Evolutionary conservation across 2,113 vertebrate species (phyloP).

Genomic region (Nettapus auritus): DNA sequence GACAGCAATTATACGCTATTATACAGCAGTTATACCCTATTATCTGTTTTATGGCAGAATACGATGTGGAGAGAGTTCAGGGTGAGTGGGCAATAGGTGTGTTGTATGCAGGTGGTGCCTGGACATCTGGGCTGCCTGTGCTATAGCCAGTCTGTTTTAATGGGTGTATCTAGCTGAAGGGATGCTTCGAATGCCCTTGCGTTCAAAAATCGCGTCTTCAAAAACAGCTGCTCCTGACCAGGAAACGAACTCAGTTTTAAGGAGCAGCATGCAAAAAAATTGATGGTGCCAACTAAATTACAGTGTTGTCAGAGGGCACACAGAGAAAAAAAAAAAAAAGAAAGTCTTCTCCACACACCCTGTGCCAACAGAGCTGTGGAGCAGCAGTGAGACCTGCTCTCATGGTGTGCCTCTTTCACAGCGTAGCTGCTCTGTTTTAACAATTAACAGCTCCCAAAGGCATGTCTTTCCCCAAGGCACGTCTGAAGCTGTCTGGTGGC

Average conservation of each 20-base stretch:
- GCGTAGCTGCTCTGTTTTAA: not conserved
- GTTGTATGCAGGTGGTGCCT: not conserved
- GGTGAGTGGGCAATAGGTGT: not conserved
- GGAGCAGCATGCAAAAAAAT: not conserved
- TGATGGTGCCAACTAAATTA: fast-evolving
- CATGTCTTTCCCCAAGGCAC: not conserved
- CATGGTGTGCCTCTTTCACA: fast-evolving
- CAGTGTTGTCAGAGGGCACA: not conserved
- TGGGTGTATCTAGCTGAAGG: not conserved
- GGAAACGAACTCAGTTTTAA: not conserved
- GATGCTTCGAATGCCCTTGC: not conserved
- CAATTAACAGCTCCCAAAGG: not conserved
- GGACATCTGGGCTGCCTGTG: not conserved
- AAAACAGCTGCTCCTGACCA: not conserved
- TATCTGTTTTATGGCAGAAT: not conserved
- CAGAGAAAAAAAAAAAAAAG: not conserved
- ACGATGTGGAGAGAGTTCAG: fast-evolving
- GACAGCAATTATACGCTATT: too few relatives aligned
- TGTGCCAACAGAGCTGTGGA: fast-evolving
- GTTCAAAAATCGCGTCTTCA: not conserved
- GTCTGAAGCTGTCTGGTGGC: not conserved
- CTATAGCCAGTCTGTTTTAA: not conserved
- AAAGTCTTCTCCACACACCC: not conserved
- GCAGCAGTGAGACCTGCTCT: not conserved
- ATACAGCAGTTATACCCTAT: not conserved